phyloP scores from a whole-genome alignment of 37 sponge, comb jelly and placozoan species.

The Ephydatia muelleri region DNA sequence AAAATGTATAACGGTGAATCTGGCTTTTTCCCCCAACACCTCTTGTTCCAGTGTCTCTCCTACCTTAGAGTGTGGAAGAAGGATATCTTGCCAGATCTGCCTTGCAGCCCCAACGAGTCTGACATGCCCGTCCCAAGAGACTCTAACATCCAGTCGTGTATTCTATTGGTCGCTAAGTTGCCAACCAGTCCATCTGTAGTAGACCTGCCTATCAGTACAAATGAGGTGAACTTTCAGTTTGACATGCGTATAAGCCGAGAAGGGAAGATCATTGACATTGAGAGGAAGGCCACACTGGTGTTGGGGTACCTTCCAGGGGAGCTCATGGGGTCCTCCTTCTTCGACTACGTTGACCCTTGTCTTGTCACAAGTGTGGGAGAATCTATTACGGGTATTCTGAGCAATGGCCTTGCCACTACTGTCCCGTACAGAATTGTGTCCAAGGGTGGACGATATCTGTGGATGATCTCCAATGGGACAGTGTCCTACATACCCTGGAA shows the following conservation, averaged over 20 bases:
- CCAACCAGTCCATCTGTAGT: slow-evolving; percentile 9
- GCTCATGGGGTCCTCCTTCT: slow-evolving; percentile 50
- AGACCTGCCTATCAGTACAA: slow-evolving; percentile 44
- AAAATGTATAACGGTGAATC: slow-evolving; percentile 36
- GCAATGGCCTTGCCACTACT: slow-evolving; percentile 47
- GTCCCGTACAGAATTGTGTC: slow-evolving; percentile 58
- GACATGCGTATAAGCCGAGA: slow-evolving; percentile 53
- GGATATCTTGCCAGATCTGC: background rate
- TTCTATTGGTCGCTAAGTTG: slow-evolving; percentile 37
- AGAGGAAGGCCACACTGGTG: slow-evolving; percentile 57
- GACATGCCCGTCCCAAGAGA: background rate
- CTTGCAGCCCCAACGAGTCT: background rate
- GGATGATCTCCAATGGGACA: slow-evolving; percentile 63
- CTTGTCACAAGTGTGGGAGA: slow-evolving; percentile 56
- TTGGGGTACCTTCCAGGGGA: slow-evolving; percentile 54
- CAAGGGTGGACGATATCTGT: slow-evolving; percentile 57
- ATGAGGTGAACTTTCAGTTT: slow-evolving; percentile 60
- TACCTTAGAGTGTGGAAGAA: slow-evolving; percentile 56
- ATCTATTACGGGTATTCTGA: slow-evolving; percentile 25
- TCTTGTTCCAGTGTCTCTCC: slow-evolving; percentile 37
- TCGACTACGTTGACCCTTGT: slow-evolving; percentile 70
- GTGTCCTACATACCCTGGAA: slow-evolving; percentile 77
- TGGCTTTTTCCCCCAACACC: slow-evolving; percentile 19
- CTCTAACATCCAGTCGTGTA: slow-evolving; percentile 7
- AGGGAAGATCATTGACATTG: slow-evolving; percentile 59